A percentile compares a stretch with the other conserved stretches of the same genome.
Evolutionary conservation across 2,113 vertebrate species (phyloP).

Genomic region (Pelmatolapia mariae): DNA sequence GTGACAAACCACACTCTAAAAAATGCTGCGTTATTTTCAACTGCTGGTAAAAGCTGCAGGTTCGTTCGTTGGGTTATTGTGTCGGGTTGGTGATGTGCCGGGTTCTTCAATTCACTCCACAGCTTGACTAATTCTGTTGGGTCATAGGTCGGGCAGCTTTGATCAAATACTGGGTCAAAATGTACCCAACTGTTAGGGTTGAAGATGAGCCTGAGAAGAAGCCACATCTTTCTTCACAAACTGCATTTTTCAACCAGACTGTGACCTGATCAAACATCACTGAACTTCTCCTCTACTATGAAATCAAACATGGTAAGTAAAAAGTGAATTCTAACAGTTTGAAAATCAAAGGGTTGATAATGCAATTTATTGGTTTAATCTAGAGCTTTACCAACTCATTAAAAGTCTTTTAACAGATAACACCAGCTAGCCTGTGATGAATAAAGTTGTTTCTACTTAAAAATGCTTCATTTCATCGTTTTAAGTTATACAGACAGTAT

Average conservation of each 20-base stretch:
- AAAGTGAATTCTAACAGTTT: not conserved
- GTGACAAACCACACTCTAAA: not conserved
- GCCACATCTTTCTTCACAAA: not conserved
- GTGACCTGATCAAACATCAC: not conserved
- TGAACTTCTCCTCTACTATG: not conserved
- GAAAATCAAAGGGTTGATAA: accelerated
- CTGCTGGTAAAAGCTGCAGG: not conserved
- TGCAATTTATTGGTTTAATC: not conserved
- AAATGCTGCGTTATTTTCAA: not conserved
- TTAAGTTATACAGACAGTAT: not conserved
- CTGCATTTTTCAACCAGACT: not conserved
- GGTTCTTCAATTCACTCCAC: not conserved
- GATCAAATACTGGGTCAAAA: not conserved
- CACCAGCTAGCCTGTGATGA: not conserved
- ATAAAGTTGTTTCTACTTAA: not conserved
- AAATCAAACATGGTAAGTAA: not conserved
- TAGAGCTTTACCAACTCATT: not conserved
- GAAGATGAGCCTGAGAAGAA: not conserved
- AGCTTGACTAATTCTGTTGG: not conserved
- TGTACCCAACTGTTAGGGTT: not conserved
- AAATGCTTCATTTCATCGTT: not conserved
- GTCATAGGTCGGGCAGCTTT: not conserved
- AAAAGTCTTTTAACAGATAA: not conserved
- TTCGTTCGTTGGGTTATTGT: not conserved
- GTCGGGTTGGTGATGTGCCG: not conserved